Percentiles rank a stretch among this genome's conserved stretches.
These are phyloP conservation scores for Lindbergichthys nudifrons DNA, from an alignment of 2,797 vertebrate species.

Conservation along the genomic window DNA sequence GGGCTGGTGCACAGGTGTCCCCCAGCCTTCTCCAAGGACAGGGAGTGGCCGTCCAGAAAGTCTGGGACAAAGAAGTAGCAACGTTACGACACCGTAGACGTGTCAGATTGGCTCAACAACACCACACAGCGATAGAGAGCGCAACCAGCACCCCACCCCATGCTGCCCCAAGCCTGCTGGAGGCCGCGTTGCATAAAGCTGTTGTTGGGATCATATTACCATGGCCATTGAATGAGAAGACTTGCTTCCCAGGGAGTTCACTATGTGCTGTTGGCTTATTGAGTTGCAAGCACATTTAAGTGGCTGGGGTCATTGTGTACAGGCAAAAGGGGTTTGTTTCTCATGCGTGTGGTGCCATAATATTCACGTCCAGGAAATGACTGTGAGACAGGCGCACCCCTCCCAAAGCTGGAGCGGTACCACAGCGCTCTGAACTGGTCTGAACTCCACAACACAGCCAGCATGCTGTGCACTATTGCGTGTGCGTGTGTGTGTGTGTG, in stretches of 20 bases:
- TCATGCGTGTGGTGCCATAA: conserved; percentile 78
- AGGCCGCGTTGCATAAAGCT: conserved; percentile 73
- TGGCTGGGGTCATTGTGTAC: conserved; percentile 61
- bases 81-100: conserved; percentile 25
- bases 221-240: conserved; percentile 65
- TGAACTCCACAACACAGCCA: conserved; percentile 64
- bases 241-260: conserved; percentile 67
- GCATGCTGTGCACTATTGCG: conserved; percentile 22
- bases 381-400: conserved; percentile 76
- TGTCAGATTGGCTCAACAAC: conserved; percentile 25
- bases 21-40: conserved; percentile 39
- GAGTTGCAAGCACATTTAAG: conserved; percentile 65
- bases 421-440: conserved; percentile 73
- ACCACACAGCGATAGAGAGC: conserved; percentile 26
- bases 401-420: conserved; percentile 79
- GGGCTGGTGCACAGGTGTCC: conserved; percentile 73
- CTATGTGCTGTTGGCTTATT: conserved; percentile 46
- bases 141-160: conserved; percentile 24
- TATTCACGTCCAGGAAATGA: conserved; percentile 80
- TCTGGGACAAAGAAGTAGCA: conserved; percentile 24
- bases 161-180: conserved; percentile 50
- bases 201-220: conserved; percentile 71
- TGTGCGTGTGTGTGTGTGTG: too few species aligned
- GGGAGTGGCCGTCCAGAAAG: conserved; percentile 44
- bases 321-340: conserved; percentile 74